phyloP scores from a whole-genome alignment of 2,113 vertebrate genomes.

The Percina caprodes region DNA sequence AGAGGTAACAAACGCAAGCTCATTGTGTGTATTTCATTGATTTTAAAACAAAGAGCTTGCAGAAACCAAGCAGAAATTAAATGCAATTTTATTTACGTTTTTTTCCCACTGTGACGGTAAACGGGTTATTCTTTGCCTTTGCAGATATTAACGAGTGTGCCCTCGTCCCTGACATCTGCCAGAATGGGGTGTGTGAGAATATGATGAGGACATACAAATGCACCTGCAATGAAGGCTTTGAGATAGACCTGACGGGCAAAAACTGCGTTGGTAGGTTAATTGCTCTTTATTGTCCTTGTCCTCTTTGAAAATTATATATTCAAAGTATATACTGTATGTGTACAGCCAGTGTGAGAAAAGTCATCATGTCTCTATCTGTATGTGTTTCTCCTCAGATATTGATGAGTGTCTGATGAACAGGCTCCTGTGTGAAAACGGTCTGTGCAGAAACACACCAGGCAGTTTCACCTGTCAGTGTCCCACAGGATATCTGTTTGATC shows the following conservation, averaged over 20 bases:
- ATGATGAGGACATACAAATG: constrained; percentile 95
- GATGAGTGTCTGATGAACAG: constrained; percentile 93
- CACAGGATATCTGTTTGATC: constrained; percentile 90
- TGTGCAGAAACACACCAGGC: constrained; percentile 97
- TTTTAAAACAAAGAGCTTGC: not conserved
- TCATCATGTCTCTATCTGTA: not conserved
- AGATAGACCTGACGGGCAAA: constrained; percentile 93
- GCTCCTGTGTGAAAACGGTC: constrained; percentile 94
- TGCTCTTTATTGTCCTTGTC: not conserved
- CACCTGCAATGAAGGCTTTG: constrained; percentile 93
- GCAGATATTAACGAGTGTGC: constrained; percentile 98
- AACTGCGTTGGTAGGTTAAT: constrained; percentile 89
- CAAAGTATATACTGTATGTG: not conserved
- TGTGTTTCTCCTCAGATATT: constrained; percentile 86
- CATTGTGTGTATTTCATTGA: not conserved
- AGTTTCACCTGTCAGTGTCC: constrained; percentile 96
- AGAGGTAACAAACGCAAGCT: constrained; percentile 84
- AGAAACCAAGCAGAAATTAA: not conserved
- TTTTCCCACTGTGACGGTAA: not conserved
- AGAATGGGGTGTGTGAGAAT: constrained; percentile 97
- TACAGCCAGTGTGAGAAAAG: not conserved
- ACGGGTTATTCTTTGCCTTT: constrained; percentile 28
- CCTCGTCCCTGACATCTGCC: constrained; percentile 94
- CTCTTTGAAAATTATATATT: not conserved
- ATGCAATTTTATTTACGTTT: not conserved